Percentiles rank a stretch among this genome's conserved stretches.
These are phyloP conservation scores for Phyllotreta striolata DNA, from an alignment of 2,888 invertebrate genomes.

Conservation along the genomic window DNA sequence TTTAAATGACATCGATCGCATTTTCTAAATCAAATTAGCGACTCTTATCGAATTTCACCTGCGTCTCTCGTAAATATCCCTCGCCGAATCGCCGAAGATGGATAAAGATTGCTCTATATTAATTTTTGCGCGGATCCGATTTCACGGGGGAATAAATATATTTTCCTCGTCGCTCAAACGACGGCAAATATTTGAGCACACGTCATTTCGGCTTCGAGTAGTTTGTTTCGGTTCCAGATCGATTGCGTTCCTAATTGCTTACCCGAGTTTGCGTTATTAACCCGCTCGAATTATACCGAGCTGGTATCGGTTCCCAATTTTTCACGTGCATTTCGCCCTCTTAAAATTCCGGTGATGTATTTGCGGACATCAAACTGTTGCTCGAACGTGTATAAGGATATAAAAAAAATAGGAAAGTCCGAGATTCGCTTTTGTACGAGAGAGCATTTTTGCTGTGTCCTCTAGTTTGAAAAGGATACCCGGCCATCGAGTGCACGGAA, in stretches of 20 bases:
- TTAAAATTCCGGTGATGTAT: conserved; percentile 35
- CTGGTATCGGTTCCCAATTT: too few relatives aligned
- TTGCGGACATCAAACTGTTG: conserved; percentile 43
- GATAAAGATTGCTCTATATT: conserved; percentile 32
- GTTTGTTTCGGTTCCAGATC: not conserved
- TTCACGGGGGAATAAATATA: conserved; percentile 14
- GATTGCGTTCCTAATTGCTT: too few relatives aligned
- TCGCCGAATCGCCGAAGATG: conserved; percentile 32
- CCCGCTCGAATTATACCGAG: not conserved
- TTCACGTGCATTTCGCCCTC: conserved; percentile 27
- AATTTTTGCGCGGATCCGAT: conserved; percentile 16
- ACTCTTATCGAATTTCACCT: conserved; percentile 35
- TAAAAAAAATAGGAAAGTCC: conserved; percentile 5
- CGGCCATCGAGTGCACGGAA: conserved; percentile 46
- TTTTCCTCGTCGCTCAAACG: conserved; percentile 3
- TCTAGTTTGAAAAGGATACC: conserved; percentile 38
- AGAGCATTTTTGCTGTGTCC: conserved; percentile 39
- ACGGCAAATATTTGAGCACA: conserved; percentile 1
- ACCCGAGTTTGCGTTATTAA: too few relatives aligned
- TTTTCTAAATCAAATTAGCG: conserved; percentile 37
- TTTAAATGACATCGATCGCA: conserved; percentile 35
- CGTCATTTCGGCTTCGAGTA: not conserved
- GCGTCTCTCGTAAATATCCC: conserved; percentile 26
- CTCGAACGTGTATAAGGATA: conserved; percentile 35
- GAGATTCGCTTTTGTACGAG: conserved; percentile 40